These are phyloP conservation scores for Rhimphoctona megacephalus DNA, from an alignment of 2,888 invertebrate species.

Conservation along the genomic window DNA sequence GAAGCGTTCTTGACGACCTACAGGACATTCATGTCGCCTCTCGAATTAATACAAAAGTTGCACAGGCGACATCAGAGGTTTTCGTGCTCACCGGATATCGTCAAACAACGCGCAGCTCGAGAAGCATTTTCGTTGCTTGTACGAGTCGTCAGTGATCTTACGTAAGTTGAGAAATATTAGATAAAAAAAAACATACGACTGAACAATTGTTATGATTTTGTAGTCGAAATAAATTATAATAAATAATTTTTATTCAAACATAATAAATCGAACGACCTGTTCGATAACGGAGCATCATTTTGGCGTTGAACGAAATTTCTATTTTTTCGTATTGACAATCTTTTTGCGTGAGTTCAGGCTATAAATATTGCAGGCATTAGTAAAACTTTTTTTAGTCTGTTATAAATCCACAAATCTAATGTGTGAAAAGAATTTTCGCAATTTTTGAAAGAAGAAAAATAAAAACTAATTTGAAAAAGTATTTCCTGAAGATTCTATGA, in stretches of 20 bases:
- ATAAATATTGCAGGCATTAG: too few species aligned
- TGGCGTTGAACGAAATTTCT: background rate
- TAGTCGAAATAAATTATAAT: background rate
- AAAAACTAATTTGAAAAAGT: too few species aligned
- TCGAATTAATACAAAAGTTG: constrained; percentile 94
- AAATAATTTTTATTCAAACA: background rate
- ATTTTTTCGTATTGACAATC: background rate
- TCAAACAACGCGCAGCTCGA: constrained; percentile 91
- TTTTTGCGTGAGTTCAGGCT: background rate
- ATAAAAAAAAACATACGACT: background rate
- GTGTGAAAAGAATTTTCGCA: background rate
- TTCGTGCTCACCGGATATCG: constrained; percentile 89
- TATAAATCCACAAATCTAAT: background rate
- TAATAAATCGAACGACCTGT: background rate
- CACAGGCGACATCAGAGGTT: constrained; percentile 92
- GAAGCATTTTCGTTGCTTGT: constrained; percentile 97
- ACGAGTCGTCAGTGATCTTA: constrained; percentile 97
- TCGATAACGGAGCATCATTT: background rate
- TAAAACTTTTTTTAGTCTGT: too few species aligned
- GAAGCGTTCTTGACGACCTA: constrained; percentile 99
- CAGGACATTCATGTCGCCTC: constrained; percentile 96
- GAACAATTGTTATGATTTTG: background rate
- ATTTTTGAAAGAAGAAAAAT: background rate
- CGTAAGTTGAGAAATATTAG: constrained; percentile 88
- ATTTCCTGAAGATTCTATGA: too few species aligned